These are phyloP conservation scores for Crocuta crocuta DNA, from an alignment of 2,113 vertebrate species.

Conservation along the genomic window DNA sequence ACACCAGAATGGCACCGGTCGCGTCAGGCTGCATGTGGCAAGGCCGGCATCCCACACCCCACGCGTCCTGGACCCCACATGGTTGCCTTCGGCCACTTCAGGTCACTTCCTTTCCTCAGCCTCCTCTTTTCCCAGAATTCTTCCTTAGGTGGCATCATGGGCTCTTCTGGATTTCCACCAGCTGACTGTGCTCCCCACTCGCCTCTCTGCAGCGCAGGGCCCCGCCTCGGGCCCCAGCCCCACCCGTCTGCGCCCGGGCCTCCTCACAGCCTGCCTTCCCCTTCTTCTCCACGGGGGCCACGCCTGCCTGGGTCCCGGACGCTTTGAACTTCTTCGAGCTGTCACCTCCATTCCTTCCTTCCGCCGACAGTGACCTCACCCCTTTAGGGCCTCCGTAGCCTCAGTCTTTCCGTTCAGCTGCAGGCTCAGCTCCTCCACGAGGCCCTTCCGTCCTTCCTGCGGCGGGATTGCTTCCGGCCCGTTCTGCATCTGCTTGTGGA, in stretches of 20 bases:
- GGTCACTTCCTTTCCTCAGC: not conserved
- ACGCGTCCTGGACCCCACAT: not conserved
- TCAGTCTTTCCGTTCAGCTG: not conserved
- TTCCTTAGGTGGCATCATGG: not conserved
- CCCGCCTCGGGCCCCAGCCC: not conserved
- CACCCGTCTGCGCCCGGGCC: too few species aligned
- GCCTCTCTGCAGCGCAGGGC: not conserved
- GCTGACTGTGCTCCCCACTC: not conserved
- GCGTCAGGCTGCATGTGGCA: accelerated
- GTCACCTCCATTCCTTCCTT: not conserved
- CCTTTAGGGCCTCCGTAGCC: too few species aligned
- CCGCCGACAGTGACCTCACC: not conserved
- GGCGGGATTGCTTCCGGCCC: not conserved
- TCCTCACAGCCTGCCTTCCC: not conserved
- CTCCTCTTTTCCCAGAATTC: not conserved
- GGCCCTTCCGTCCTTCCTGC: not conserved
- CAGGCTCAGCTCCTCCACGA: not conserved
- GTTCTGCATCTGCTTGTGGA: not conserved
- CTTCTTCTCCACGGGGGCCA: too few species aligned
- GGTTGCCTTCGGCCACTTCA: not conserved
- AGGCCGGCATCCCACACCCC: accelerated
- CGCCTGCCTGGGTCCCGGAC: accelerated
- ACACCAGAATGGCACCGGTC: not conserved
- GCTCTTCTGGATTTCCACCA: not conserved
- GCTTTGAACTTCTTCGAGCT: not conserved